Evolutionary conservation across 2,888 invertebrate species (phyloP).

Genomic region (Onchidella celtica): DNA sequence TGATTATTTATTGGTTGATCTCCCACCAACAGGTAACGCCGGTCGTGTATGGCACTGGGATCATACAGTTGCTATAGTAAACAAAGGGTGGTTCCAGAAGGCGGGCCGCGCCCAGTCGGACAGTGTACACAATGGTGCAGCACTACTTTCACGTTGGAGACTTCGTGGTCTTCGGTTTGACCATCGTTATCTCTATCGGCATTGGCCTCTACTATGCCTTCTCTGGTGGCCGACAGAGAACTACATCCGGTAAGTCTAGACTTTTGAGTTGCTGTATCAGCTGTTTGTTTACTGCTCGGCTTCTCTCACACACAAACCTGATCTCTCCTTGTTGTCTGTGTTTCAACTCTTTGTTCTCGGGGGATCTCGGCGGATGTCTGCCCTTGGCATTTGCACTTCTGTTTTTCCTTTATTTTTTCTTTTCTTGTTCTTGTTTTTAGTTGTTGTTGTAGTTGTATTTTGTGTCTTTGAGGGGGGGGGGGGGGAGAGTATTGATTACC

Average conservation of each 20-base stretch:
- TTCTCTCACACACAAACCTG: not conserved
- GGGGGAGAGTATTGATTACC: too few relatives aligned
- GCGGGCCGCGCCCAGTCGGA: not conserved
- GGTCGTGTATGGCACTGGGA: not conserved
- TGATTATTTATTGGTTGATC: too few relatives aligned
- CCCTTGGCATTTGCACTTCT: too few relatives aligned
- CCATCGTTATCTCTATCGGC: constrained; percentile 61
- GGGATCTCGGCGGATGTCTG: too few relatives aligned
- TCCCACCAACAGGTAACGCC: too few relatives aligned
- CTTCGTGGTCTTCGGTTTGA: constrained; percentile 61
- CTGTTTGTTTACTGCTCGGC: too few relatives aligned
- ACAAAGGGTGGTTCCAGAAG: too few relatives aligned
- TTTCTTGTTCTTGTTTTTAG: not conserved
- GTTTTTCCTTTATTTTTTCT: not conserved
- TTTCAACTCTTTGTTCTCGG: too few relatives aligned
- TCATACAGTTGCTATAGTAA: not conserved
- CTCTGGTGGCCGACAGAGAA: constrained; percentile 50
- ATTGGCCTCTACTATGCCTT: constrained; percentile 64
- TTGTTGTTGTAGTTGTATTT: too few relatives aligned
- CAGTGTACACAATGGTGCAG: not conserved
- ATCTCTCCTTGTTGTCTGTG: not conserved
- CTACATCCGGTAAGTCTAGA: constrained; percentile 45
- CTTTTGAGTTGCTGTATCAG: not conserved
- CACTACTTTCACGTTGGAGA: constrained; percentile 57
- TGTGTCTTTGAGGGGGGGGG: too few relatives aligned